Percentiles rank a stretch among this genome's conserved stretches.
phyloP scores from a whole-genome alignment of 2,113 vertebrate genomes.

The Cisticola juncidis region DNA sequence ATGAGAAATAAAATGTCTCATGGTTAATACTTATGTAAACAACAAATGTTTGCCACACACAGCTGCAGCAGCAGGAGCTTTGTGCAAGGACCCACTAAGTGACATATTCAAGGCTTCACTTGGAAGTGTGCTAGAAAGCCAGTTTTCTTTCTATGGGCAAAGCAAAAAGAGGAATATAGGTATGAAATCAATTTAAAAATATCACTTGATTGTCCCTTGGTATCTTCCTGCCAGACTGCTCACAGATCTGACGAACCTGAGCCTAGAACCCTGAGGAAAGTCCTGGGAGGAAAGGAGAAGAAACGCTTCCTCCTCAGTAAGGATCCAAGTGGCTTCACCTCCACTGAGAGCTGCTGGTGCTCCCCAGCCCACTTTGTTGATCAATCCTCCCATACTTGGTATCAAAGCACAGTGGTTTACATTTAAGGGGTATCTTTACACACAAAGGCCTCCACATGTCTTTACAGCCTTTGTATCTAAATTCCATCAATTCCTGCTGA shows the following conservation, averaged over 20 bases:
- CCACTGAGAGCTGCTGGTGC: background rate
- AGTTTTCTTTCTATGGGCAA: background rate
- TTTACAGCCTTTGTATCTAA: background rate
- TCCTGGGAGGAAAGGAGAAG: background rate
- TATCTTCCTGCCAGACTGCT: background rate
- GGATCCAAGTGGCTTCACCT: background rate
- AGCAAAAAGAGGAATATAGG: background rate
- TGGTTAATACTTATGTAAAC: background rate
- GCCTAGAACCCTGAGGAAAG: fast-evolving
- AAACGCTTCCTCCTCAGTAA: background rate
- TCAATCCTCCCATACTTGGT: background rate
- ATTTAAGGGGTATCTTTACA: background rate
- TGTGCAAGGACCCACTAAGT: background rate
- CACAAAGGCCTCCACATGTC: background rate
- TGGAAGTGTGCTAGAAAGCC: background rate
- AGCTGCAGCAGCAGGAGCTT: background rate
- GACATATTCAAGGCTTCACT: background rate
- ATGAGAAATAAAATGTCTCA: background rate
- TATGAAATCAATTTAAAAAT: background rate
- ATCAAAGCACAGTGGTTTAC: conserved; percentile 25
- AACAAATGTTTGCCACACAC: background rate
- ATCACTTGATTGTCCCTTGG: background rate
- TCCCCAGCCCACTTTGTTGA: background rate
- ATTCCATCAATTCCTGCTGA: conserved; percentile 30
- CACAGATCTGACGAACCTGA: background rate